A percentile compares a stretch with the other conserved stretches of the same genome.
phyloP scores from a whole-genome alignment of 2,797 vertebrate genomes.

The Prionace glauca region DNA sequence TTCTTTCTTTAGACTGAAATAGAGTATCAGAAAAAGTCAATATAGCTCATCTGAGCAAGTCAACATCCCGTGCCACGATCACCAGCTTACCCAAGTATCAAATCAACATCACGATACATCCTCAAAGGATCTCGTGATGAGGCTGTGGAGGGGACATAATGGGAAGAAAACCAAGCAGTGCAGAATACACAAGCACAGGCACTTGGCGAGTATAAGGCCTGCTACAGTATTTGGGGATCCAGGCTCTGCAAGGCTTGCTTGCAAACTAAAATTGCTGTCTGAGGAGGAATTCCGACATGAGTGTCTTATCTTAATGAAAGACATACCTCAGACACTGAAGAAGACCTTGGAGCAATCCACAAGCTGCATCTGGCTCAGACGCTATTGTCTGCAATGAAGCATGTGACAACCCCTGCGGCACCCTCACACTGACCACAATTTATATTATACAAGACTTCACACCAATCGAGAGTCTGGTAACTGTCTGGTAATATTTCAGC shows the following conservation, averaged over 20 bases:
- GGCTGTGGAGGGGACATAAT: neutral
- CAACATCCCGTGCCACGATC: neutral
- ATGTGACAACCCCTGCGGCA: neutral
- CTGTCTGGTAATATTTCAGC: neutral
- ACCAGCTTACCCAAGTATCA: neutral
- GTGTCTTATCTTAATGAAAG: neutral
- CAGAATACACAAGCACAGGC: neutral
- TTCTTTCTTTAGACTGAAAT: neutral
- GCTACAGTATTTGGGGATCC: neutral
- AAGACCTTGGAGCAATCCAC: neutral
- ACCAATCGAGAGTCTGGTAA: neutral
- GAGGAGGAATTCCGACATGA: neutral
- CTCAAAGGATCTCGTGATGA: neutral
- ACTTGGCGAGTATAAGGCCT: neutral
- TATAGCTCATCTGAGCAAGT: neutral
- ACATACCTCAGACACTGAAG: neutral
- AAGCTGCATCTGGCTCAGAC: neutral
- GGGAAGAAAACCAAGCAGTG: neutral
- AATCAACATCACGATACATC: neutral
- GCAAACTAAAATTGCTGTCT: neutral
- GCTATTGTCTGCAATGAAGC: neutral
- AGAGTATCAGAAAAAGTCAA: neutral
- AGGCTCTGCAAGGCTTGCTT: neutral
- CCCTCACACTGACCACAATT: neutral
- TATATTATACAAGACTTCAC: neutral